These are phyloP conservation scores for Enhydra lutris DNA, from an alignment of 2,113 vertebrate species.

Conservation along the genomic window DNA sequence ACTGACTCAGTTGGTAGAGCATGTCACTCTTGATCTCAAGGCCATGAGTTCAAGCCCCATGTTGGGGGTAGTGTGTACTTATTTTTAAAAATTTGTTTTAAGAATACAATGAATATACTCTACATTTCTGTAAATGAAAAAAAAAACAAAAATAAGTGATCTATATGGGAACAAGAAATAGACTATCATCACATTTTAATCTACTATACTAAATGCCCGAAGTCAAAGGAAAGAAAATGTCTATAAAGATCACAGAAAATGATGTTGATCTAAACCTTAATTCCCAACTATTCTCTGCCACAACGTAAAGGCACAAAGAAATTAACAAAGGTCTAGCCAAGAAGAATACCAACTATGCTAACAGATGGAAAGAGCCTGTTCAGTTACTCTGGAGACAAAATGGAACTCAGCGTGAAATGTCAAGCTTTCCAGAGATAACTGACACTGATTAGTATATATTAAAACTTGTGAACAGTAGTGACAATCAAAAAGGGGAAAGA, in stretches of 20 bases:
- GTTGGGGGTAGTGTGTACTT: neutral
- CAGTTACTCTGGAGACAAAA: neutral
- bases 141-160: neutral
- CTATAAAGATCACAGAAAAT: neutral
- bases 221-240: neutral
- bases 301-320: neutral
- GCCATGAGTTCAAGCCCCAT: neutral
- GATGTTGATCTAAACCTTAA: neutral
- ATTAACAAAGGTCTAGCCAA: neutral
- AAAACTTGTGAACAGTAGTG: neutral
- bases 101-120: neutral
- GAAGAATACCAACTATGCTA: neutral
- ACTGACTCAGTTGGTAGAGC: neutral
- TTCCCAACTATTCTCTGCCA: neutral
- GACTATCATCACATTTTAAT: neutral
- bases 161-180: neutral
- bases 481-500: neutral
- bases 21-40: neutral
- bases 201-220: neutral
- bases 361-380: neutral
- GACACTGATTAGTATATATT: neutral
- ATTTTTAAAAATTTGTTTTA: neutral
- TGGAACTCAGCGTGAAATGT: neutral
- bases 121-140: neutral
- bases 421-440: conserved; percentile 1